These are phyloP conservation scores for Pogoniulus pusillus DNA, from an alignment of 2,797 vertebrate species.

Conservation along the genomic window DNA sequence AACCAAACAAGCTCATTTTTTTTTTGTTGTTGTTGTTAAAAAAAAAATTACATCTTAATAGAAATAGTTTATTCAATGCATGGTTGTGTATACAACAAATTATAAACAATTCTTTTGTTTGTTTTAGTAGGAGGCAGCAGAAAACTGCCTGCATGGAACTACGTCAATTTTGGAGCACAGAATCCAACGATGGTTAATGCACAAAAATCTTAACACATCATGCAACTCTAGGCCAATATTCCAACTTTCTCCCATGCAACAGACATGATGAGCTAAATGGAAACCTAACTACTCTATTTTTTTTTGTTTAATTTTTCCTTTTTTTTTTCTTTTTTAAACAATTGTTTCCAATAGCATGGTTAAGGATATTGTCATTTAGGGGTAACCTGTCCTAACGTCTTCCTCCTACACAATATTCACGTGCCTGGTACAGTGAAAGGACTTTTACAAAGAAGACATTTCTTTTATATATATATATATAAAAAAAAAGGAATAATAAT, in stretches of 20 bases:
- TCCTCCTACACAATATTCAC: constrained; percentile 89
- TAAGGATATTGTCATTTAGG: constrained; percentile 82
- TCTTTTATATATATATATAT: constrained; percentile 66
- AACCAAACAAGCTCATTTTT: constrained; percentile 71
- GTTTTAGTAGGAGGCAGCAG: constrained; percentile 82
- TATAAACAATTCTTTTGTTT: constrained; percentile 91
- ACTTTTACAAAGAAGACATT: constrained; percentile 92
- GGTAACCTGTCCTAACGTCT: constrained; percentile 85
- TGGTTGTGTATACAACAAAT: constrained; percentile 99
- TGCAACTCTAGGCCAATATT: constrained; percentile 96
- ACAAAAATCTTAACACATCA: constrained; percentile 96
- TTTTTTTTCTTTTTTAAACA: constrained; percentile 56
- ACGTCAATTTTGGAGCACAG: constrained; percentile 91
- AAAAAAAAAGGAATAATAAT: too few species aligned
- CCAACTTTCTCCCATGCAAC: constrained; percentile 98
- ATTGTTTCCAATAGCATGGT: constrained; percentile 85
- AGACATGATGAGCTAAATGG: constrained; percentile 92
- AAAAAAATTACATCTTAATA: constrained; percentile 85
- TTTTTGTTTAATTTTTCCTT: too few species aligned
- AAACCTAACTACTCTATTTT: constrained; percentile 78
- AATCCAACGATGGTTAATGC: constrained; percentile 94
- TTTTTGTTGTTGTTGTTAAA: constrained; percentile 70
- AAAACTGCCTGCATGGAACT: constrained; percentile 83
- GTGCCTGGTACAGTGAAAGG: constrained; percentile 88
- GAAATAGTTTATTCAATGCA: constrained; percentile 99